phyloP scores from a whole-genome alignment of 2,797 vertebrate species.

The Philypnodon macrostomus region DNA sequence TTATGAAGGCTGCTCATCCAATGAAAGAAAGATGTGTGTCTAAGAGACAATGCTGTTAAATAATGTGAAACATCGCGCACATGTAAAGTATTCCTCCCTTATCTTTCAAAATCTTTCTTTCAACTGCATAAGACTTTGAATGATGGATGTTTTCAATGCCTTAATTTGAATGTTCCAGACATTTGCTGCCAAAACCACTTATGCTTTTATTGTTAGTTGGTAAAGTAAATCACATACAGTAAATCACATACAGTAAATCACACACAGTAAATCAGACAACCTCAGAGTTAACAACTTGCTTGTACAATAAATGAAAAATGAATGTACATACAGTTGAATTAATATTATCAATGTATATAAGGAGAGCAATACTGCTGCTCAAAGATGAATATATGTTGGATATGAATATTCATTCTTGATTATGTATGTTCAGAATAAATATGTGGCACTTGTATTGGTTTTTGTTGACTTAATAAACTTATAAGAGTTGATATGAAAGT shows the following conservation, averaged over 20 bases:
- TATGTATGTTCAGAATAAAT: constrained; percentile 69
- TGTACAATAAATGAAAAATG: constrained; percentile 51
- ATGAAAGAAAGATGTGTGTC: background rate
- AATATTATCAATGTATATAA: constrained; percentile 13
- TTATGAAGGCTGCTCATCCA: constrained; percentile 24
- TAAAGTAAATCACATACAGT: too few relatives aligned
- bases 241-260: constrained; percentile 39
- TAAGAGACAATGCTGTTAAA: constrained; percentile 14
- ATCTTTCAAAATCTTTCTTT: constrained; percentile 15
- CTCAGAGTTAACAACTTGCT: constrained; percentile 36
- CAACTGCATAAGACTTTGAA: constrained; percentile 52
- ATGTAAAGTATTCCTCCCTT: constrained; percentile 19
- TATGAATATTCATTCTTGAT: constrained; percentile 58
- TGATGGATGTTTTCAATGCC: constrained; percentile 63
- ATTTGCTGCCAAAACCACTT: constrained; percentile 59
- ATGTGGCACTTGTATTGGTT: constrained; percentile 74
- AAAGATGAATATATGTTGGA: constrained; percentile 49
- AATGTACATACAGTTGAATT: constrained; percentile 70
- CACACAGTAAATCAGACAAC: constrained; percentile 42
- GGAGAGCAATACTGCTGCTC: constrained; percentile 39
- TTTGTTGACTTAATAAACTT: constrained; percentile 69
- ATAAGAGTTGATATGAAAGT: constrained; percentile 29
- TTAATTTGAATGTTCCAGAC: constrained; percentile 58
- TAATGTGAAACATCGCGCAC: constrained; percentile 9
- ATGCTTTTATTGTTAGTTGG: constrained; percentile 25